Base-by-base conservation (phyloP, 2,113 vertebrate genomes). In the Hipposideros armiger region DNA sequence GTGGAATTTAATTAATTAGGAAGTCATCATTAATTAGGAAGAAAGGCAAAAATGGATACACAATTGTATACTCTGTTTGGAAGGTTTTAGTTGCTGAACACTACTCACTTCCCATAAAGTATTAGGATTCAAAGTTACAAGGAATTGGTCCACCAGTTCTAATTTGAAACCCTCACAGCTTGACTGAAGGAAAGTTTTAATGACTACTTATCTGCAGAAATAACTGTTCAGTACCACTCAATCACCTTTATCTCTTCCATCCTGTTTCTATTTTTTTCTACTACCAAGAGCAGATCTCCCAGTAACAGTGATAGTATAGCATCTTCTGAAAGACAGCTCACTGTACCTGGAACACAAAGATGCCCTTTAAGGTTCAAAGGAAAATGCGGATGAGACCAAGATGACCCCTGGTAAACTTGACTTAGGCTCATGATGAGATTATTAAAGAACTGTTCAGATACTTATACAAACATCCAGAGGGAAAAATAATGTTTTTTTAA, bases 181-280 rank as follows among this genome's bases (percentile, higher is more conserved):
- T 69, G 90, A 95, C 92, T 78, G 19, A 64, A 91, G 67, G 86
- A 86, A 56, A 89, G 22, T 88, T 67, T 82, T 80, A 95, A 86
- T 95, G 62, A 84, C 56, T 76, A 47, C 45, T 24, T 83, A 91
- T 78, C 73, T 92, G 60, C 20, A 92, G 83, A 95, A 95, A 67
- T 87, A 72, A 47, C 70, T 70, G 11, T n/a, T 82, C 73, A 50
- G 60, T 42, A 58, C 62, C 62, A 93, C 24, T 83, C 81, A 70
- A 64, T 95, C 91, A 91, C 0, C 3, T 87, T 89, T 70, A 88
- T 84, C 74, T 80, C 78, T 89, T 81, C 76, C 54, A 76, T 76
- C 52, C 74, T 87, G 30, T 76, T 95, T 87, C 58, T 52, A 28
- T 95, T 62, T 89, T 92, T 62, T 78, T n/a, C 47, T 64, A 47